Evolutionary conservation across 2,888 invertebrate genomes (phyloP).

Genomic region (Rhorus exstirpatorius): DNA sequence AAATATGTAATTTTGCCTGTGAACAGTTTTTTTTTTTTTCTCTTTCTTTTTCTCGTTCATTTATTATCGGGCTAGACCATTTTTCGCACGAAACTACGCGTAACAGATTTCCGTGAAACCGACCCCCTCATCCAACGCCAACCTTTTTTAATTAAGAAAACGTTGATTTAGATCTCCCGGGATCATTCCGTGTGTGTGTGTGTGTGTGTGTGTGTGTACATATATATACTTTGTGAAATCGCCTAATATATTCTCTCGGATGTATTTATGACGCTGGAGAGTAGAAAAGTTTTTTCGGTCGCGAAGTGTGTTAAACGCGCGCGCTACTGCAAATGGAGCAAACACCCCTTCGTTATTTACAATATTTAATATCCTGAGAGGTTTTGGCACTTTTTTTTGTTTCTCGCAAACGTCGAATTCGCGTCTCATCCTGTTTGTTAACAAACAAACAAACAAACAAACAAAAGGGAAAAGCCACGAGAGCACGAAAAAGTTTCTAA

Average conservation of each 20-base stretch:
- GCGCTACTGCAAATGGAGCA: slow-evolving; percentile 57
- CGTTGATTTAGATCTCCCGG: slow-evolving; percentile 45
- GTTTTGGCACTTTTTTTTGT: slow-evolving; percentile 71
- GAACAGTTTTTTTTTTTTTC: no score
- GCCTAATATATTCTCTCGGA: slow-evolving; percentile 49
- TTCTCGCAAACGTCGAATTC: slow-evolving; percentile 72
- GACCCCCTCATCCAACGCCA: slow-evolving; percentile 17
- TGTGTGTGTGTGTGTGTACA: background rate
- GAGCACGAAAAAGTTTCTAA: slow-evolving; percentile 81
- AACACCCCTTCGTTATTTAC: slow-evolving; percentile 77
- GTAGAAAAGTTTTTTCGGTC: slow-evolving; percentile 41
- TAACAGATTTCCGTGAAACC: background rate
- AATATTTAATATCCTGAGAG: slow-evolving; percentile 79
- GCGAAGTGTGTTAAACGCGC: slow-evolving; percentile 20
- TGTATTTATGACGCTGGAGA: slow-evolving; percentile 61
- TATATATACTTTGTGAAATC: slow-evolving; percentile 34
- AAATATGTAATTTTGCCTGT: no score
- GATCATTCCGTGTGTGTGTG: background rate
- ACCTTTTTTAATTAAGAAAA: slow-evolving; percentile 59
- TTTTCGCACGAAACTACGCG: no score
- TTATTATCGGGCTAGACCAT: no score
- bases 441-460: slow-evolving; percentile 70
- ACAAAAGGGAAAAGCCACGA: slow-evolving; percentile 39
- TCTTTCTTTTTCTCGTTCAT: no score
- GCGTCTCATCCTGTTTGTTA: slow-evolving; percentile 72